These are phyloP conservation scores for Drosophila bifasciata DNA, from an alignment of 1,140 invertebrate species.

Conservation along the genomic window DNA sequence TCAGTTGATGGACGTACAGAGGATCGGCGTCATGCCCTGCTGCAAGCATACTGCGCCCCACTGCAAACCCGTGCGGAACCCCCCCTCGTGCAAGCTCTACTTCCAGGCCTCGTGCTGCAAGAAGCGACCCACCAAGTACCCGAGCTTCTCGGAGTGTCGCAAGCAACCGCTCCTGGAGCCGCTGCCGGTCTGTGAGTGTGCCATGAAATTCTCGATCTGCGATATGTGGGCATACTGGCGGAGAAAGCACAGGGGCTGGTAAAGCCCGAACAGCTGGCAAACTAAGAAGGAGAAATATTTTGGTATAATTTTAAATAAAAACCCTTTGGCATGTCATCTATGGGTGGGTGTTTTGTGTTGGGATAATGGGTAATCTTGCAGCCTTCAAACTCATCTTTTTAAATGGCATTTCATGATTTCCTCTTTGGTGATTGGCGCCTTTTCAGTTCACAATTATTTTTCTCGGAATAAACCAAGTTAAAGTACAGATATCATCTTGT, in stretches of 20 bases:
- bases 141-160: slow-evolving; percentile 53
- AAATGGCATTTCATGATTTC: neutral
- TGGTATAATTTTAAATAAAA: too few relatives aligned
- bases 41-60: slow-evolving; percentile 17
- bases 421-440: neutral
- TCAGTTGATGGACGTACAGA: slow-evolving; percentile 1
- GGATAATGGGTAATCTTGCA: too few relatives aligned
- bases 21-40: slow-evolving; percentile 14
- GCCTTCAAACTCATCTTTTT: too few relatives aligned
- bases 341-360: too few relatives aligned
- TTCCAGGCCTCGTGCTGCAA: slow-evolving; percentile 26
- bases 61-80: neutral
- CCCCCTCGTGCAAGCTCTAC: neutral
- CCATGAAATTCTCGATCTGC: slow-evolving; percentile 16
- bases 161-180: slow-evolving; percentile 6
- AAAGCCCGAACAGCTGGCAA: neutral
- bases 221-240: slow-evolving; percentile 35
- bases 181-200: slow-evolving; percentile 35
- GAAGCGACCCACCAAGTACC: slow-evolving; percentile 35
- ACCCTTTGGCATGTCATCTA: too few relatives aligned
- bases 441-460: neutral
- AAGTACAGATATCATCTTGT: too few relatives aligned
- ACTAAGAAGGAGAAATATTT: too few relatives aligned
- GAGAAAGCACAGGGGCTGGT: neutral
- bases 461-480: too few relatives aligned